Conservation (phyloP, 1,140 invertebrate species). For the Cryptotermes secundus region DNA sequence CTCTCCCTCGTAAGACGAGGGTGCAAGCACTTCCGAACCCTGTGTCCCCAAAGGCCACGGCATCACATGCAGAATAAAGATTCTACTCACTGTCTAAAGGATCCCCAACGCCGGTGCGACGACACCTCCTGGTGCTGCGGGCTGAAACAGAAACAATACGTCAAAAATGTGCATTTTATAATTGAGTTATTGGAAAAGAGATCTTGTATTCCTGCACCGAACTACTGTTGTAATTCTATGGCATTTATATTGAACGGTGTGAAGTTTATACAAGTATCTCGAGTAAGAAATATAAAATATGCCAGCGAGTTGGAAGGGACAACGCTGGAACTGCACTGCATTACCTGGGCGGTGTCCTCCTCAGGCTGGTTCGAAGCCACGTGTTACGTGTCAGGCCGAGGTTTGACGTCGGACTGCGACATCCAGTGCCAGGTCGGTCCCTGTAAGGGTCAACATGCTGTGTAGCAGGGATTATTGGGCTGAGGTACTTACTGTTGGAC, state of each 20-base stretch:
- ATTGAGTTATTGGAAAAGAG: too few relatives aligned
- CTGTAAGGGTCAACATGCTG: constrained; percentile 14
- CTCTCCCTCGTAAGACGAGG: too few relatives aligned
- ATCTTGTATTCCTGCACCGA: too few relatives aligned
- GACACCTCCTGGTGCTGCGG: constrained; percentile 60
- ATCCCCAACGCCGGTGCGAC: constrained; percentile 71
- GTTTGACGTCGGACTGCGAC: constrained; percentile 34
- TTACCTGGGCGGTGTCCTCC: constrained; percentile 71
- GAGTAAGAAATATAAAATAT: too few relatives aligned
- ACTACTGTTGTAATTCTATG: too few relatives aligned
- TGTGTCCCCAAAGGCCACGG: too few relatives aligned
- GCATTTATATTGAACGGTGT: too few relatives aligned
- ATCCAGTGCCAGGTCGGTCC: constrained; percentile 25
- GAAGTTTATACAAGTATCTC: too few relatives aligned
- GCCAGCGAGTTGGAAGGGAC: too few relatives aligned
- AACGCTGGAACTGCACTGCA: background rate
- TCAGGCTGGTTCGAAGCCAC: constrained; percentile 73
- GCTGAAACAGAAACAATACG: constrained; percentile 47
- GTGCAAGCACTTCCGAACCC: too few relatives aligned
- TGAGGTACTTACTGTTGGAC: background rate
- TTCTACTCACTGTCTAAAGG: constrained; percentile 70
- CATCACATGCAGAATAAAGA: too few relatives aligned
- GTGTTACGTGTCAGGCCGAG: constrained; percentile 52
- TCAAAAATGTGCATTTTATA: too few relatives aligned
- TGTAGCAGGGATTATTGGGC: background rate